phyloP scores from a whole-genome alignment of 2,797 vertebrate species.

The Myotis myotis region DNA sequence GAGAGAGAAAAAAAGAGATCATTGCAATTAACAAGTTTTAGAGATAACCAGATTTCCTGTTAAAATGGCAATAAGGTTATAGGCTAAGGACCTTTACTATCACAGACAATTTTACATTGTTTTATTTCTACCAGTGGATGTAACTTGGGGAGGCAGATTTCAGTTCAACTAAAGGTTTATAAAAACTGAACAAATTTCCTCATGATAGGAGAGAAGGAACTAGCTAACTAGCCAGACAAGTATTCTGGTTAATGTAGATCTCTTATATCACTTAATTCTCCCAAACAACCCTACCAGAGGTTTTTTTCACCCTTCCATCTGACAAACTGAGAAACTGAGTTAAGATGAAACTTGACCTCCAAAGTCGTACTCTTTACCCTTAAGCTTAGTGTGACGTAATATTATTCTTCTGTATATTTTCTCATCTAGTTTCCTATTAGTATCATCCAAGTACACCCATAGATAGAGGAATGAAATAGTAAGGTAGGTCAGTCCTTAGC shows the following conservation, averaged over 20 bases:
- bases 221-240: not conserved
- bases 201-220: not conserved
- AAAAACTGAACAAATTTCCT: not conserved
- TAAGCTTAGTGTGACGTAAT: not conserved
- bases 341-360: not conserved
- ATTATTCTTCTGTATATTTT: not conserved
- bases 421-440: not conserved
- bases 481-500: not conserved
- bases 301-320: not conserved
- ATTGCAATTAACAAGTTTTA: not conserved
- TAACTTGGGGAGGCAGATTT: slow-evolving; percentile 5
- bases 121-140: not conserved
- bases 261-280: not conserved
- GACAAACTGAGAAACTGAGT: not conserved
- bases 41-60: not conserved
- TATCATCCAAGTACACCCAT: not conserved
- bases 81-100: not conserved
- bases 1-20: not conserved
- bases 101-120: not conserved
- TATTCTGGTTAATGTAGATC: not conserved
- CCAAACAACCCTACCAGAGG: not conserved
- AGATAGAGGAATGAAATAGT: not conserved
- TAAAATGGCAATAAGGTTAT: not conserved
- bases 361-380: not conserved
- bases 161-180: slow-evolving; percentile 35